A percentile compares a stretch with the other conserved stretches of the same genome.
These are phyloP conservation scores for Bambusicola thoracicus DNA, from an alignment of 2,113 vertebrate species.

Conservation along the genomic window DNA sequence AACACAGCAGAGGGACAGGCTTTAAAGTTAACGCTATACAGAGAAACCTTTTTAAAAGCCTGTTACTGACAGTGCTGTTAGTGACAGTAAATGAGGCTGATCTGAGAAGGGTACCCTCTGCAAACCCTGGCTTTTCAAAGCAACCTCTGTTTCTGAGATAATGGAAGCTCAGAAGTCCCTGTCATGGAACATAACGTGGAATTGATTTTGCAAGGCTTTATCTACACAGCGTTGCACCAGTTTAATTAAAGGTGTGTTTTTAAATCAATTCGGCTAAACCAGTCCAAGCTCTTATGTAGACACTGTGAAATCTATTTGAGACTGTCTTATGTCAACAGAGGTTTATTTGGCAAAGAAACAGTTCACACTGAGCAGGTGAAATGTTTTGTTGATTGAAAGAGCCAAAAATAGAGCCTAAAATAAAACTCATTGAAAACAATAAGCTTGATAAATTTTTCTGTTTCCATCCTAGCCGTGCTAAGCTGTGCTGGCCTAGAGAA, in stretches of 20 bases:
- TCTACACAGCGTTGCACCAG: conserved; percentile 17
- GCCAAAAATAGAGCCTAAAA: neutral
- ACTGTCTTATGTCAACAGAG: conserved; percentile 29
- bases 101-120: conserved; percentile 15
- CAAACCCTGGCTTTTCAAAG: conserved; percentile 36
- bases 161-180: conserved; percentile 54
- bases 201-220: conserved; percentile 63
- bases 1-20: neutral
- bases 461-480: neutral
- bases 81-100: neutral
- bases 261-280: conserved; percentile 58
- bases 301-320: conserved; percentile 35
- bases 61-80: conserved; percentile 17
- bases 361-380: neutral
- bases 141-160: conserved; percentile 42
- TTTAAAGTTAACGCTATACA: neutral
- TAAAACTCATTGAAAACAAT: neutral
- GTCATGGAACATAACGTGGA: conserved; percentile 55
- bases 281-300: conserved; percentile 34
- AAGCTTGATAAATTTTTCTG: neutral
- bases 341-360: conserved; percentile 8
- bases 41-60: neutral
- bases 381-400: neutral
- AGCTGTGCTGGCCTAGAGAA: neutral
- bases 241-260: conserved; percentile 67